Conservation (phyloP, 2,797 vertebrate genomes). For the Hippocampus kuda region DNA sequence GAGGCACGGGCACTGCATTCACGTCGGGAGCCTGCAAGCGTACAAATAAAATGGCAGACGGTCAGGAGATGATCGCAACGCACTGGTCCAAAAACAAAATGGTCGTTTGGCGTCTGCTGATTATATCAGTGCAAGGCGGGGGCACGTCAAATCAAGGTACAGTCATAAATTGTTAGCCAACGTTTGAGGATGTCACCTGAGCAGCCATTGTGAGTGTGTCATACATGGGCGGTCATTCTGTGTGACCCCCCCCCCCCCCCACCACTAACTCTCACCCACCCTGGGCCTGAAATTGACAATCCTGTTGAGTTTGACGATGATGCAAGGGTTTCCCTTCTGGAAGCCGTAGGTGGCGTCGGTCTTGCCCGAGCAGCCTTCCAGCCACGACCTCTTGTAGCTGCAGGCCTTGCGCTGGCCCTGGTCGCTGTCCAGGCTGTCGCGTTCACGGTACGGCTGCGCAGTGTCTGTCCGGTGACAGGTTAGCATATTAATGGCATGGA, state of each 20-base stretch:
- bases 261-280: conserved; percentile 57
- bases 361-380: conserved; percentile 73
- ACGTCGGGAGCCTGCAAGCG: conserved; percentile 60
- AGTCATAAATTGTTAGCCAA: too few species aligned
- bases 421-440: conserved; percentile 51
- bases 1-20: conserved; percentile 55
- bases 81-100: not conserved
- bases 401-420: conserved; percentile 67
- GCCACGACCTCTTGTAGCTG: conserved; percentile 67
- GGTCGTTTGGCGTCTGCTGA: too few species aligned
- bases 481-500: not conserved
- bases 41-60: not conserved
- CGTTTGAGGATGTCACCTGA: too few species aligned
- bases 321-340: conserved; percentile 74
- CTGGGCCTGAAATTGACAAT: conserved; percentile 83
- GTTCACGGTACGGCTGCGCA: conserved; percentile 53
- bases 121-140: too few species aligned
- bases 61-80: not conserved
- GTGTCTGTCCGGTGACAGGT: conserved; percentile 32
- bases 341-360: conserved; percentile 70
- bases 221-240: too few species aligned
- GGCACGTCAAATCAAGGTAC: too few species aligned
- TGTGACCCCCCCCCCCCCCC: too few species aligned
- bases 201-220: too few species aligned
- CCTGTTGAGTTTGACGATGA: conserved; percentile 91